Evolutionary conservation across 2,113 vertebrate genomes (phyloP).

Genomic region (Turnix velox): DNA sequence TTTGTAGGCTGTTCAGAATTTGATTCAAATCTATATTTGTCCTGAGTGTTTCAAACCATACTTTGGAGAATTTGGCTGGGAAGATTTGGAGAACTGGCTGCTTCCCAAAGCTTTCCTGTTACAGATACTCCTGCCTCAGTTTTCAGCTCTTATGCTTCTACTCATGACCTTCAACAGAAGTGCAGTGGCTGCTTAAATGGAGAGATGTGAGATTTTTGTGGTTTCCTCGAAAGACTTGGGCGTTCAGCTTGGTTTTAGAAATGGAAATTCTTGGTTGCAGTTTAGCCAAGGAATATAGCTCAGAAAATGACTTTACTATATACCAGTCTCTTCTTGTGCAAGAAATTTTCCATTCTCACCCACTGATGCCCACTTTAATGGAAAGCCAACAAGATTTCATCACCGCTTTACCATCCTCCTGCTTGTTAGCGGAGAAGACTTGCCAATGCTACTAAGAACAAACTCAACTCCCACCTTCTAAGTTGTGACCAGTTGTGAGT

Average conservation of each 20-base stretch:
- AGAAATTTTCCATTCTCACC: neutral
- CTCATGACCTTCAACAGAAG: neutral
- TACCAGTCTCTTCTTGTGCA: neutral
- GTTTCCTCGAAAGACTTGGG: neutral
- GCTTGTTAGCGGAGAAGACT: neutral
- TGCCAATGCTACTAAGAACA: neutral
- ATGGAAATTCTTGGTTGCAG: neutral
- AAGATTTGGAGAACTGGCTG: neutral
- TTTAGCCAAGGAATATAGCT: neutral
- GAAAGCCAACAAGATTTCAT: neutral
- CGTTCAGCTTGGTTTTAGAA: neutral
- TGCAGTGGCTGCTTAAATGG: neutral
- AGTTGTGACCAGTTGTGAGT: neutral
- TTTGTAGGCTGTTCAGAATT: neutral
- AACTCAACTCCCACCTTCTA: neutral
- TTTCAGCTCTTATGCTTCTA: neutral
- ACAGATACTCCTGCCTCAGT: neutral
- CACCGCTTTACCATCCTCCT: neutral
- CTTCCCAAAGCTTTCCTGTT: neutral
- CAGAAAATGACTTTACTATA: neutral
- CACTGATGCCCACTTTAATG: neutral
- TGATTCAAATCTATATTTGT: neutral
- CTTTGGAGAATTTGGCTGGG: neutral
- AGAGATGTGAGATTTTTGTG: neutral
- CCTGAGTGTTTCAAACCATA: neutral